Evolutionary conservation across 2,113 vertebrate genomes (phyloP), one percentile per base, ranked within the genome.

Genomic region (Malaclemys terrapin): DNA sequence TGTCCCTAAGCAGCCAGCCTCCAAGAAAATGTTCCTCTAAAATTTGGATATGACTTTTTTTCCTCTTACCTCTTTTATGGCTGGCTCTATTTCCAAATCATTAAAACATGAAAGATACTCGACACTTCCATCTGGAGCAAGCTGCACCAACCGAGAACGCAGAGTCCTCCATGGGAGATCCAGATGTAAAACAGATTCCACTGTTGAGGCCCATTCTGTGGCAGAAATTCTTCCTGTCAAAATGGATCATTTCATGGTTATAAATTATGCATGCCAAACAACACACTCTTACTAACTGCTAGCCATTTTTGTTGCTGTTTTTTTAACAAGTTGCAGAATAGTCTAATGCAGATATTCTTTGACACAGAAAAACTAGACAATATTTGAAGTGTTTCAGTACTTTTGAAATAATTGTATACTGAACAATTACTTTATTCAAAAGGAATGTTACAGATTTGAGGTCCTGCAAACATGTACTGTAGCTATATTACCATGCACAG

Each of bases 121-220:
- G 91, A 99, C 97, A 38, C 97, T 97, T 95, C 99, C 99, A 91
- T 98, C 98, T 11, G 95, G 5, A 65, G 98, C 96, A 80, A 93
- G 95, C 7, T 94, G 97, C 27, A 97, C 98, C 90, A 99, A 96
- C 29, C 97, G 98, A 3, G 98, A 87, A 22, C 98, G 98, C 79
- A 99, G 98, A 0, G 98, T 99, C 98, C 99, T 98, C 99, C 99
- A 99, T 16, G 99, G 99, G 83, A 99, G 98, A 9, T 99, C 98
- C 95, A 99, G 97, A 25, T 98, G 98, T 69, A 99, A 98, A 17
- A 99, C 97, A 6, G 98, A 98, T 91, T 99, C 99, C 97, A 99
- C 96, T 0, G 97, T 98, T 93, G 97, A 98, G 86, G 98, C 98
- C 99, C 99, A 99, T 38, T 99, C 98, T 6, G 97, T 97, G 94